phyloP scores from a whole-genome alignment of 1,140 invertebrate genomes.

The Reticulitermes speratus region DNA sequence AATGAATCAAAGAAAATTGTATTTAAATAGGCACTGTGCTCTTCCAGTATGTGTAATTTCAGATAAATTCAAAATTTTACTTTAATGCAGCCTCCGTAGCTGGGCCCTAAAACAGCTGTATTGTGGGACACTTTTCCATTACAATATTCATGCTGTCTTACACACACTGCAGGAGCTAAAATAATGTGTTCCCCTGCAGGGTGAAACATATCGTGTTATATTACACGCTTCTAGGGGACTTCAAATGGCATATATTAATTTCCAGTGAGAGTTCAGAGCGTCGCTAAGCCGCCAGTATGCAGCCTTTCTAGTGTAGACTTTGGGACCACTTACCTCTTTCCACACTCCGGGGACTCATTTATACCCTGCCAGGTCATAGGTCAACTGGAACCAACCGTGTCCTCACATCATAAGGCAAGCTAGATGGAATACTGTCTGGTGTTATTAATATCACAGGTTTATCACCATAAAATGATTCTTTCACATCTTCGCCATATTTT shows the following conservation, averaged over 20 bases:
- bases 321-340: neutral
- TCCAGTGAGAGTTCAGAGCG: neutral
- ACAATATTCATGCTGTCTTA: neutral
- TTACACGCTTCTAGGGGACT: neutral
- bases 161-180: neutral
- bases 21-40: too few species aligned
- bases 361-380: neutral
- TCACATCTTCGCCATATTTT: neutral
- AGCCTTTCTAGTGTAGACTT: neutral
- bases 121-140: neutral
- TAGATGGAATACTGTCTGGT: neutral
- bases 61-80: neutral
- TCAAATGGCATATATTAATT: conserved; percentile 20
- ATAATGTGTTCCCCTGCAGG: neutral
- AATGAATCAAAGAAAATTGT: too few species aligned
- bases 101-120: neutral
- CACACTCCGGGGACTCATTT: neutral
- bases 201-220: neutral
- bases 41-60: too few species aligned
- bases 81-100: neutral
- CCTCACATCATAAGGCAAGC: neutral
- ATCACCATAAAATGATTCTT: neutral
- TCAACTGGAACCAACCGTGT: neutral
- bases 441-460: neutral
- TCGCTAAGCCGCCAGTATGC: neutral